phyloP scores from a whole-genome alignment of 2,888 invertebrate genomes.

The Diarsia rubi region DNA sequence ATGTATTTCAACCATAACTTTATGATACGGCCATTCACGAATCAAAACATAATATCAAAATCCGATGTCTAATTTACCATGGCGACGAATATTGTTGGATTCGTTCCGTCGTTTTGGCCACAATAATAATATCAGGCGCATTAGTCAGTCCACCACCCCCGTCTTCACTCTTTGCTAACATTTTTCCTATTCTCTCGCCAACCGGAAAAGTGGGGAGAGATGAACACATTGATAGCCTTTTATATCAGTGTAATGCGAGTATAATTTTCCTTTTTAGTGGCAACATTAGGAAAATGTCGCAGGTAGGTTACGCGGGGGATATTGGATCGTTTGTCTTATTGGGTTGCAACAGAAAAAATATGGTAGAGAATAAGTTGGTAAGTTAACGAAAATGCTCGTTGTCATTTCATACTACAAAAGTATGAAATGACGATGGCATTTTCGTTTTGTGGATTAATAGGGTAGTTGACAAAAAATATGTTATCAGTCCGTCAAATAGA shows the following conservation, averaged over 20 bases:
- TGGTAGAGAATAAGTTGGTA: background rate
- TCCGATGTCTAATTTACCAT: conserved; percentile 70
- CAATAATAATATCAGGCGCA: conserved; percentile 82
- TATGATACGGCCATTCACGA: background rate
- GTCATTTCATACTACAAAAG: too few species aligned
- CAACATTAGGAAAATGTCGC: conserved; percentile 66
- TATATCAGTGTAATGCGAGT: conserved; percentile 80
- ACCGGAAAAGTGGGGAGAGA: conserved; percentile 80
- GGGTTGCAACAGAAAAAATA: conserved; percentile 20
- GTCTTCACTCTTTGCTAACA: conserved; percentile 68
- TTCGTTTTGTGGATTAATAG: background rate
- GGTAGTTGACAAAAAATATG: too few species aligned
- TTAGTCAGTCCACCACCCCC: conserved; percentile 82
- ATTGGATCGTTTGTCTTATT: conserved; percentile 47
- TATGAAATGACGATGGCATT: background rate
- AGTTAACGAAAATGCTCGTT: too few species aligned
- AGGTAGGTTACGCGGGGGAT: conserved; percentile 49
- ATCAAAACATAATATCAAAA: conserved; percentile 43
- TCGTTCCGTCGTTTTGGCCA: conserved; percentile 81
- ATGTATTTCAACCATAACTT: background rate
- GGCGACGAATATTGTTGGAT: conserved; percentile 73
- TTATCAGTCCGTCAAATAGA: too few species aligned
- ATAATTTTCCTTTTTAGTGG: conserved; percentile 76
- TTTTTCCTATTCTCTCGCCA: conserved; percentile 73
- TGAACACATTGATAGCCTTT: conserved; percentile 79